Percentiles rank a stretch among this genome's conserved stretches.
phyloP scores from a whole-genome alignment of 2,888 invertebrate species.

The Ophraella communa region DNA sequence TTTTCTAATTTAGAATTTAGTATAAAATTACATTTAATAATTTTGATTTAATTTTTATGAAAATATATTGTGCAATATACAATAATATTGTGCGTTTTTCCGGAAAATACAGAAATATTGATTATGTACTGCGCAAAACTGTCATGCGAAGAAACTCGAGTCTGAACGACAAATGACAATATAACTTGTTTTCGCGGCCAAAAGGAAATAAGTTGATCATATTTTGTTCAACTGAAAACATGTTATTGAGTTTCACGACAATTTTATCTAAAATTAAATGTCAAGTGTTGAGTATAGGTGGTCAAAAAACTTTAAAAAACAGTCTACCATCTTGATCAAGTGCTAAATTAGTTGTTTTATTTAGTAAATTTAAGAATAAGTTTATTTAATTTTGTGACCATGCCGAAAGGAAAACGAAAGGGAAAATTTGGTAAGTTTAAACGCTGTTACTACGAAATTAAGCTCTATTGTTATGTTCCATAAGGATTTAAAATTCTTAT shows the following conservation, averaged over 20 bases:
- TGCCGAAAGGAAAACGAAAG: conserved; percentile 81
- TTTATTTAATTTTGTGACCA: conserved; percentile 59
- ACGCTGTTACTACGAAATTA: conserved; percentile 8
- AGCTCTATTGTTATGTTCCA: conserved; percentile 20
- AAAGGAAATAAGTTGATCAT: conserved; percentile 48
- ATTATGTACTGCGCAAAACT: conserved; percentile 10
- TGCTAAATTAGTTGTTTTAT: conserved; percentile 66
- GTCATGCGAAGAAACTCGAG: not conserved
- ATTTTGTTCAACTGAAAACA: conserved; percentile 62
- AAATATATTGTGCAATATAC: conserved; percentile 1
- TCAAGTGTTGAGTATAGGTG: conserved; percentile 73
- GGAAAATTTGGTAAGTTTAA: conserved; percentile 71
- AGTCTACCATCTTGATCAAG: conserved; percentile 82
- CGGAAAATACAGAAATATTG: not conserved
- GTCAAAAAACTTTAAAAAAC: conserved; percentile 75
- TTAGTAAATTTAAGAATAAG: conserved; percentile 62
- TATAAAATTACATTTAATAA: too few species aligned
- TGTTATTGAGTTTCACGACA: conserved; percentile 78
- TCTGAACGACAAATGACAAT: conserved; percentile 4
- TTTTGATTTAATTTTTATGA: too few species aligned
- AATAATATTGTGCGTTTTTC: not conserved
- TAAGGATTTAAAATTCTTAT: conserved; percentile 22
- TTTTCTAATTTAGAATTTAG: too few species aligned
- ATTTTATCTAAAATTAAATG: conserved; percentile 75
- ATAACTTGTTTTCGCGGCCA: conserved; percentile 23